A percentile compares a stretch with the other conserved stretches of the same genome.
Conservation (phyloP, 2,888 invertebrate species). For the Fabriciana adippe region DNA sequence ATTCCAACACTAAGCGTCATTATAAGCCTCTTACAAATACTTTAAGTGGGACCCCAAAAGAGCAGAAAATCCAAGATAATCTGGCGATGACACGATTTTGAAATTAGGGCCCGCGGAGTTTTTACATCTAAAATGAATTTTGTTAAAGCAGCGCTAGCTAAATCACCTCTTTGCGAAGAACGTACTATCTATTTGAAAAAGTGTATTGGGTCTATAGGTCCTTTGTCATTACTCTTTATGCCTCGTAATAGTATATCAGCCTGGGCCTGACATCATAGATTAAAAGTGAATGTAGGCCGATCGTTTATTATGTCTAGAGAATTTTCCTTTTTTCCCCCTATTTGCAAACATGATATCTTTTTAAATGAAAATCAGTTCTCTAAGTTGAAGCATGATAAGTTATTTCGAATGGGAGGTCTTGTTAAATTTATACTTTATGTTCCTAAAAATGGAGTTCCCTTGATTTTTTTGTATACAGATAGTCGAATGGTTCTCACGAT, state of each 20-base stretch:
- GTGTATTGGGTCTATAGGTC: constrained; percentile 15
- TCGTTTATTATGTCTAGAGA: constrained; percentile 8
- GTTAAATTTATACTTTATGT: neutral
- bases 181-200: constrained; percentile 14
- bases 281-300: constrained; percentile 16
- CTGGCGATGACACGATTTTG: constrained; percentile 67
- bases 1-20: constrained; percentile 47
- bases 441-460: too few relatives aligned
- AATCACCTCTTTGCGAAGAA: constrained; percentile 16
- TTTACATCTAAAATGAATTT: constrained; percentile 57
- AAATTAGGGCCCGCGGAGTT: constrained; percentile 63
- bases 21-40: constrained; percentile 65
- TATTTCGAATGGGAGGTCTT: neutral
- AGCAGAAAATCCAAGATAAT: constrained; percentile 72
- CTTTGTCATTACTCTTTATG: constrained; percentile 29
- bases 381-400: neutral
- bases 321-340: neutral
- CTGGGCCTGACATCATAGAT: constrained; percentile 25
- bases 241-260: constrained; percentile 25
- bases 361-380: neutral
- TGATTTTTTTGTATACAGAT: too few relatives aligned
- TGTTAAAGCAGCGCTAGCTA: constrained; percentile 41
- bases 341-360: neutral
- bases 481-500: too few relatives aligned
- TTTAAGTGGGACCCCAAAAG: constrained; percentile 53